phyloP scores from a whole-genome alignment of 2,797 vertebrate species.

The Ctenosaura bakeri region DNA sequence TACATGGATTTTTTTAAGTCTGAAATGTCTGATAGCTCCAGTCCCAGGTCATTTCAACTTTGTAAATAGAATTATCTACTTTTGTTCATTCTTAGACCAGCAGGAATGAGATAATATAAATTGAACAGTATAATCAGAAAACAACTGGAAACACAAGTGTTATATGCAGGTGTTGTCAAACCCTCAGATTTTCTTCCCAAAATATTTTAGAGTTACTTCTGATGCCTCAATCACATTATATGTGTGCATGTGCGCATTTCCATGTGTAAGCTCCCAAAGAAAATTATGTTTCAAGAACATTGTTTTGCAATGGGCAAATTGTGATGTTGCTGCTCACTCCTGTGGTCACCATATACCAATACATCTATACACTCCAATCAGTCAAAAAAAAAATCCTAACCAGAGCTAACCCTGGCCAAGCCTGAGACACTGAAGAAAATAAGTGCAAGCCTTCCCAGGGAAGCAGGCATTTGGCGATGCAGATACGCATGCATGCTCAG shows the following conservation, averaged over 20 bases:
- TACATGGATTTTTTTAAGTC: neutral
- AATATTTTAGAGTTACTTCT: neutral
- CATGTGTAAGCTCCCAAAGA: neutral
- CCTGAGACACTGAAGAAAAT: neutral
- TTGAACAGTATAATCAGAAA: no score
- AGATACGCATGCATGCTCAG: neutral
- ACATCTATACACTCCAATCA: neutral
- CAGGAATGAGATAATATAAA: neutral
- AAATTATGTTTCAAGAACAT: neutral
- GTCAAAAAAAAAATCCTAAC: neutral
- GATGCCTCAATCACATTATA: no score
- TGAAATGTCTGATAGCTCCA: neutral
- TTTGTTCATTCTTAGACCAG: slow-evolving; percentile 2
- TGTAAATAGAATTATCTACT: neutral
- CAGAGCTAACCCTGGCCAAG: neutral
- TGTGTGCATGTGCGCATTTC: no score
- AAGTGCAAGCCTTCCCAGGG: neutral
- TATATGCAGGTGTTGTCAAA: neutral
- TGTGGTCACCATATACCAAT: neutral
- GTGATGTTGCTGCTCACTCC: slow-evolving; percentile 5
- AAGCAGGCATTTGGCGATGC: neutral
- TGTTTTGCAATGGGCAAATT: neutral
- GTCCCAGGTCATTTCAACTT: neutral
- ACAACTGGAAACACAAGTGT: neutral
- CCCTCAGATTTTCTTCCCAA: neutral